Evolutionary conservation across 2,888 invertebrate species (phyloP).

Genomic region (Drosophila borealis): DNA sequence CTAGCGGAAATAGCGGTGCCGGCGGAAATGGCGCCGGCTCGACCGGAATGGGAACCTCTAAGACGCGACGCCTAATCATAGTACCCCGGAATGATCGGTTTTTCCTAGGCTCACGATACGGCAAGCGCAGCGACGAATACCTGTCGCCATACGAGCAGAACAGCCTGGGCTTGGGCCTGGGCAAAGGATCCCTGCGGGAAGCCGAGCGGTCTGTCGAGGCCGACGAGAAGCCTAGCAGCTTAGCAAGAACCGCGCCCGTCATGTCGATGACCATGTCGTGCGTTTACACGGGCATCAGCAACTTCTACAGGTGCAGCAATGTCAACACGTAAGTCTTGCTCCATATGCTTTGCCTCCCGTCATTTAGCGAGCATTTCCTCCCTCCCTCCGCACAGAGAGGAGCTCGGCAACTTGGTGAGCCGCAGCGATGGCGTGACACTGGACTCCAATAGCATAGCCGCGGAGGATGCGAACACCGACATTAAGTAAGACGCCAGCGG

Average conservation of each 20-base stretch:
- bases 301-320: conserved; percentile 86
- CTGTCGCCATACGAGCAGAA: conserved; percentile 72
- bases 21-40: conserved; percentile 42
- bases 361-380: not conserved
- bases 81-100: conserved; percentile 85
- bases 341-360: not conserved
- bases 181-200: conserved; percentile 24
- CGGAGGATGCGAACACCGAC: conserved; percentile 35
- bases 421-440: conserved; percentile 57
- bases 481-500: conserved; percentile 33
- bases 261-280: conserved; percentile 81
- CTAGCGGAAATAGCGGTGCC: conserved; percentile 56
- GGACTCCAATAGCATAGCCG: conserved; percentile 48
- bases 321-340: conserved; percentile 84
- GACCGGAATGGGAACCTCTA: conserved; percentile 72
- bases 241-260: conserved; percentile 8
- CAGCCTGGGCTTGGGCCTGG: conserved; percentile 38
- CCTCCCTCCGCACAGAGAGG: conserved; percentile 58
- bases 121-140: conserved; percentile 80
- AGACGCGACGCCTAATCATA: conserved; percentile 81
- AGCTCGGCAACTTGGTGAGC: conserved; percentile 66
- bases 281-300: conserved; percentile 86
- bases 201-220: conserved; percentile 32
- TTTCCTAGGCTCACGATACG: conserved; percentile 84
- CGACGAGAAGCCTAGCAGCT: conserved; percentile 27